These are phyloP conservation scores for Gymnocheta viridis DNA, from an alignment of 2,888 invertebrate species.

Conservation along the genomic window DNA sequence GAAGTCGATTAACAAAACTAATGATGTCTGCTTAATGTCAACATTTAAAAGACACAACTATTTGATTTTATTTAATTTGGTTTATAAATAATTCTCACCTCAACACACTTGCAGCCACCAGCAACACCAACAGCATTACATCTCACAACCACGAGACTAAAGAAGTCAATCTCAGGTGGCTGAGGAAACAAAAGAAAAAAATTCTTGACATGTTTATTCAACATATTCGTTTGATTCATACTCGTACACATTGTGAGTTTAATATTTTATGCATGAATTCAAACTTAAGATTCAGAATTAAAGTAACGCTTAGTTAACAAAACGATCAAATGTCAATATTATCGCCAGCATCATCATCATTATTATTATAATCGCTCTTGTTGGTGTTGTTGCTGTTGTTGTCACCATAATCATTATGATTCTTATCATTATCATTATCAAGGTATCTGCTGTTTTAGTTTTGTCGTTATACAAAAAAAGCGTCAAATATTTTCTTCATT, in stretches of 20 bases:
- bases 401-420: conserved; percentile 34
- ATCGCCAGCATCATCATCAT: conserved; percentile 32
- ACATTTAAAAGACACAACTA: conserved; percentile 55
- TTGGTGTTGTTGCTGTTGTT: background rate
- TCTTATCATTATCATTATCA: conserved; percentile 41
- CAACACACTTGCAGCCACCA: background rate
- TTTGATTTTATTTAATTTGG: conserved; percentile 47
- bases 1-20: conserved; percentile 41
- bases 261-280: conserved; percentile 59
- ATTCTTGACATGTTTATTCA: conserved; percentile 54
- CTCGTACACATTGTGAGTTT: background rate
- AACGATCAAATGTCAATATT: conserved; percentile 53
- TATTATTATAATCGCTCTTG: conserved; percentile 12
- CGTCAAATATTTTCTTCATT: conserved; percentile 38
- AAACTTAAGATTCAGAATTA: conserved; percentile 18
- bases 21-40: conserved; percentile 57
- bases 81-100: conserved; percentile 57
- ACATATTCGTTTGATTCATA: background rate
- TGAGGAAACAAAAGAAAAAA: background rate
- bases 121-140: background rate
- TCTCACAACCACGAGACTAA: background rate
- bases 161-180: conserved; percentile 21
- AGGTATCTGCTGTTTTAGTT: background rate
- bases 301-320: conserved; percentile 45
- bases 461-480: background rate